Evolutionary conservation across 2,888 invertebrate species (phyloP).

Genomic region (Ferdinandea cuprea): DNA sequence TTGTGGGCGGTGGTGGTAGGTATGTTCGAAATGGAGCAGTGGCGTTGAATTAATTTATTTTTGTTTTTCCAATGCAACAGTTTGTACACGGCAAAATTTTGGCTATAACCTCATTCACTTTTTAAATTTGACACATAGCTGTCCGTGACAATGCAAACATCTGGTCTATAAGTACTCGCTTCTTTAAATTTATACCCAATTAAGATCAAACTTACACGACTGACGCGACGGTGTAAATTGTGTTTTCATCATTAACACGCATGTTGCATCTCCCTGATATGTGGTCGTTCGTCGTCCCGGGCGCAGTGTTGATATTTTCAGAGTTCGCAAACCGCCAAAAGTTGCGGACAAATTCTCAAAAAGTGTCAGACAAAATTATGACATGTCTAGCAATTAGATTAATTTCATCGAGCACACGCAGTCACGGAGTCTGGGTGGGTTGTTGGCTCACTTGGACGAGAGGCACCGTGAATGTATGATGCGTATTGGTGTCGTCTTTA

Average conservation of each 20-base stretch:
- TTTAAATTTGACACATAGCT: background rate
- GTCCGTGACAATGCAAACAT: background rate
- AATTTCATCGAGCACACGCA: conserved; percentile 74
- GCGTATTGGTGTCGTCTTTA: background rate
- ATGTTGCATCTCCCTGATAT: conserved; percentile 17
- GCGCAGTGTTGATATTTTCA: conserved; percentile 62
- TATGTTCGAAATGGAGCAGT: conserved; percentile 16
- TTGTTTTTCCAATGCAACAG: conserved; percentile 13
- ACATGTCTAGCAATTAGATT: conserved; percentile 79
- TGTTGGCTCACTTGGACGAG: conserved; percentile 55
- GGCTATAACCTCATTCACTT: background rate
- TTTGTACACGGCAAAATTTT: background rate
- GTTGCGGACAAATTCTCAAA: conserved; percentile 66
- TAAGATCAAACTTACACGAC: conserved; percentile 12
- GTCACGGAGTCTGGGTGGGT: conserved; percentile 71
- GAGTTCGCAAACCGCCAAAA: conserved; percentile 45
- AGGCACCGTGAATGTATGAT: background rate
- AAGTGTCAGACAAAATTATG: conserved; percentile 76
- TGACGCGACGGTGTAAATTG: conserved; percentile 40
- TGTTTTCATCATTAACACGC: conserved; percentile 45
- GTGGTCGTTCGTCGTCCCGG: conserved; percentile 12
- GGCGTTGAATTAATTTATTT: conserved; percentile 41
- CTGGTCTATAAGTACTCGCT: background rate
- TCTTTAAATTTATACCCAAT: conserved; percentile 16
- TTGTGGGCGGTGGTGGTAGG: conserved; percentile 44